Evolutionary conservation across 2,113 vertebrate species (phyloP), one percentile per base, ranked within the genome.

Genomic region (Nasalis larvatus): DNA sequence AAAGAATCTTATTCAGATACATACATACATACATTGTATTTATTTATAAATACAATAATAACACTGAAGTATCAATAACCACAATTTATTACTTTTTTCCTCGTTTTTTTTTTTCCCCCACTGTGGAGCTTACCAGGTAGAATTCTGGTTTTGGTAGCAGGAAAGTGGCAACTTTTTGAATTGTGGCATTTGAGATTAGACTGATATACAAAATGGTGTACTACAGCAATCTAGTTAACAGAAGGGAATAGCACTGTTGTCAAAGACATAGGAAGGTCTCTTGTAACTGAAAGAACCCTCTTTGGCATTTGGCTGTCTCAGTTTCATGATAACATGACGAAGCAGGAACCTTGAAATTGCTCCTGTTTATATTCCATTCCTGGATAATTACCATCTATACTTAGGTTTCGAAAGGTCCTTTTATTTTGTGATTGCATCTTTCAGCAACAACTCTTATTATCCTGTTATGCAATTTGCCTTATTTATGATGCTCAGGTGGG

Each of bases 401-500:
- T 78, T 40, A 58, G 86, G 86, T 84, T 93, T 96, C 83, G 85
- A 89, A 97, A 97, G 73, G 52, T 86, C 89, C 78, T 96, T 96
- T 95, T 95, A 89, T 96, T 95, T 95, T 94, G 76, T 95, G 94
- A 98, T 97, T 96, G 76, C 90, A 81, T 96, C 87, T 97, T 96
- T 94, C 58, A 81, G 92, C 69, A 96, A 76, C 76, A 94, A 89
- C 68, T 91, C 92, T 96, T 94, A 74, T 82, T 96, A 78, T 88
- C 96, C 81, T 77, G 5, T 98, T 92, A 82, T 56, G 87, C 52
- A 95, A 13, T 97, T 97, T 96, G 78, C 90, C 84, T 95, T 83
- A 73, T 88, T 97, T 96, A 45, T 86, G 80, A 89, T 89, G 63
- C 54, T 93, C 69, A 97, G 93, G 87, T 96, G 86, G 96, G 87